Evolutionary conservation across 2,888 invertebrate genomes (phyloP).

Genomic region (Eupithecia dodoneata): DNA sequence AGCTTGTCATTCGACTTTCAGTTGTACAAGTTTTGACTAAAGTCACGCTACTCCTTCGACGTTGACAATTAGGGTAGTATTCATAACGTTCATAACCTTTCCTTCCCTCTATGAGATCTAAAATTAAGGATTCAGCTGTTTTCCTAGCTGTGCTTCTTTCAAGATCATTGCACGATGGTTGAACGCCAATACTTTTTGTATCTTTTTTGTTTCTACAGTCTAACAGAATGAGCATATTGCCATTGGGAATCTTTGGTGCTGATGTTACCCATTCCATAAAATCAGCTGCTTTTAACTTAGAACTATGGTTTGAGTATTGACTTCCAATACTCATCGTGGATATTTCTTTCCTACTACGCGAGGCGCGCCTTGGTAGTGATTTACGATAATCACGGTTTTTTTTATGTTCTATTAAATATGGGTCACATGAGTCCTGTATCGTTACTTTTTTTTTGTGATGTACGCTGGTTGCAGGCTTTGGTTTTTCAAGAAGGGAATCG

Average conservation of each 20-base stretch:
- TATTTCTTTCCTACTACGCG: not conserved
- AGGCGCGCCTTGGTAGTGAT: not conserved
- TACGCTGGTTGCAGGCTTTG: not conserved
- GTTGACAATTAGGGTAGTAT: not conserved
- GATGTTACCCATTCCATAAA: conserved; percentile 6
- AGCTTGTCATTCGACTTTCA: not conserved
- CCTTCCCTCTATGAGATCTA: not conserved
- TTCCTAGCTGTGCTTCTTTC: not conserved
- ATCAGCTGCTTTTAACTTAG: not conserved
- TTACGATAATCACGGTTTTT: not conserved
- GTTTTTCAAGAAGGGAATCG: not conserved
- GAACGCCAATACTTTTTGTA: not conserved
- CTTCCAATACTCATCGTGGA: not conserved
- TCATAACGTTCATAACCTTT: not conserved
- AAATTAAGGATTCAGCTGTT: not conserved
- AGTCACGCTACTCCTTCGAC: not conserved
- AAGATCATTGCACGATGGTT: not conserved
- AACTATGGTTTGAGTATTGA: not conserved
- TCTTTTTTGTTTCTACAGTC: conserved; percentile 4
- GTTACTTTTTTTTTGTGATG: not conserved
- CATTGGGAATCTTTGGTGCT: conserved; percentile 1
- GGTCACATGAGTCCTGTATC: not conserved
- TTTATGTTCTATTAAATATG: not conserved
- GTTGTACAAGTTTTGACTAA: not conserved
- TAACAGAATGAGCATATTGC: not conserved